Evolutionary conservation across 2,797 vertebrate species (phyloP).

Genomic region (Catamblyrhynchus diadema): DNA sequence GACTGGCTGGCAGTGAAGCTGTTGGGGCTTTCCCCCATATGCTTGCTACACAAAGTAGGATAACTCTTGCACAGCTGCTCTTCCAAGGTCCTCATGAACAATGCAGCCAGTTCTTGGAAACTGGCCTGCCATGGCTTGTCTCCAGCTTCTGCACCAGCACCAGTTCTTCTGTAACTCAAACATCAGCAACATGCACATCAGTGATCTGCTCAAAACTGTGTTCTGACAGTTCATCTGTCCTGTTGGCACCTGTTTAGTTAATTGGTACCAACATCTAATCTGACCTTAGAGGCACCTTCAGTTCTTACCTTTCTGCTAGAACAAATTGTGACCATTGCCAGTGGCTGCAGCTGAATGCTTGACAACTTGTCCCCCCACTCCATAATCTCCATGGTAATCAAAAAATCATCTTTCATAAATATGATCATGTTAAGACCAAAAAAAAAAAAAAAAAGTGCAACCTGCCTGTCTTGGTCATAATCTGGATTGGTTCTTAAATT

Average conservation of each 20-base stretch:
- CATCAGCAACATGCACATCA: background rate
- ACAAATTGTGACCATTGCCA: background rate
- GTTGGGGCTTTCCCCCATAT: background rate
- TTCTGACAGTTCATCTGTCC: background rate
- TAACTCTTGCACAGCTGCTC: background rate
- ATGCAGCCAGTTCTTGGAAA: background rate
- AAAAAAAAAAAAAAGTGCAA: background rate
- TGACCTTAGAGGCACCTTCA: constrained; percentile 1
- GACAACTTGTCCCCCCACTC: background rate
- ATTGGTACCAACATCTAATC: background rate
- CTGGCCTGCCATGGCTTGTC: background rate
- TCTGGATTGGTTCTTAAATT: background rate
- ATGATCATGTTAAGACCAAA: background rate
- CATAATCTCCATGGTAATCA: background rate
- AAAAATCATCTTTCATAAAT: background rate
- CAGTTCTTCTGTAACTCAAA: background rate
- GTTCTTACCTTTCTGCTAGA: background rate
- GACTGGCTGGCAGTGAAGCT: background rate
- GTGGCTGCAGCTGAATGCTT: background rate
- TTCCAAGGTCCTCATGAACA: background rate
- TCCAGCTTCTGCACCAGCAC: background rate
- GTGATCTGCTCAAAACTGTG: background rate
- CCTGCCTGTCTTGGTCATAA: background rate
- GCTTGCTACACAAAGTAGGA: background rate
- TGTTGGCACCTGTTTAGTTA: background rate